Conservation (phyloP, 2,113 vertebrate species). For the Aspiorhynchus laticeps region DNA sequence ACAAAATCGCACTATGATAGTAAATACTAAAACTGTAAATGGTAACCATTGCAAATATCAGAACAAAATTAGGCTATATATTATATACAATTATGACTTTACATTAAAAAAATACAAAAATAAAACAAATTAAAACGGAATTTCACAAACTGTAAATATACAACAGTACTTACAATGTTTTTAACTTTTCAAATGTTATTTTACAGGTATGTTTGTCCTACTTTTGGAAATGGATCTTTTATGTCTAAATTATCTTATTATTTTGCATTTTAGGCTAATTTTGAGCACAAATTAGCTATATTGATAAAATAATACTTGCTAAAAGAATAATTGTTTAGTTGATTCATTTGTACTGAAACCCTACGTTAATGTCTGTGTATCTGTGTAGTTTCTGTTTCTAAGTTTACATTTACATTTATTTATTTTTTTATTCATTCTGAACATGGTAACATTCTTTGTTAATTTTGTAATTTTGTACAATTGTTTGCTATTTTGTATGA, state of each 20-base stretch:
- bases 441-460: too few relatives aligned
- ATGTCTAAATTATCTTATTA: not conserved
- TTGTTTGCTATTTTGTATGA: too few relatives aligned
- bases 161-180: too few relatives aligned
- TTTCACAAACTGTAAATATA: not conserved
- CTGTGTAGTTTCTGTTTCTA: too few relatives aligned
- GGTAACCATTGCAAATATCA: not conserved
- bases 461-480: too few relatives aligned
- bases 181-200: not conserved
- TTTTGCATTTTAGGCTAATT: not conserved
- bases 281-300: not conserved
- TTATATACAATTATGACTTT: not conserved
- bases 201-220: not conserved
- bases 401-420: too few relatives aligned
- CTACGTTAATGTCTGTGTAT: too few relatives aligned
- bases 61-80: not conserved
- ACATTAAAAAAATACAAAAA: not conserved
- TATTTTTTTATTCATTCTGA: too few relatives aligned
- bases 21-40: too few relatives aligned
- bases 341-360: too few relatives aligned
- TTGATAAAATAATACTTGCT: not conserved
- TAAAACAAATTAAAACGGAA: not conserved
- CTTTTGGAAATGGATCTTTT: not conserved
- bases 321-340: not conserved
- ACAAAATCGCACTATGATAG: too few relatives aligned